Conservation (phyloP, 2,888 invertebrate genomes). For the Ormyrus pomaceus region DNA sequence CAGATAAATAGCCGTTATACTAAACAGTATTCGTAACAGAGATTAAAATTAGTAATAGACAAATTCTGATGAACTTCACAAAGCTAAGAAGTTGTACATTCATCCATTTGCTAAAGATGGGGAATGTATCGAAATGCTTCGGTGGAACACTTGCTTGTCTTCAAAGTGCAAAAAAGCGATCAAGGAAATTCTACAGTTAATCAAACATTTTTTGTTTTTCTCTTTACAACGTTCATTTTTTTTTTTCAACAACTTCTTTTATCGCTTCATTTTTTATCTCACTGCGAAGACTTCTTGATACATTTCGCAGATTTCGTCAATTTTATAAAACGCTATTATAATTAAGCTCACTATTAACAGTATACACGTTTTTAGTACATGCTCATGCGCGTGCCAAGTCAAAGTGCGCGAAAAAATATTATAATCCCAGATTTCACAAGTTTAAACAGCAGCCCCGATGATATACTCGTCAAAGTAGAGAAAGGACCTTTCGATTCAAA, state of each 20-base stretch:
- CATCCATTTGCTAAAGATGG: conserved; percentile 58
- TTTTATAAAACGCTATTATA: conserved; percentile 66
- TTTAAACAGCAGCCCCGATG: neutral
- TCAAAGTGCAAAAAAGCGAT: conserved; percentile 59
- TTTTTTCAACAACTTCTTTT: conserved; percentile 25
- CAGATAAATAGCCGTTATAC: conserved; percentile 49
- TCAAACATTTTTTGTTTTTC: neutral
- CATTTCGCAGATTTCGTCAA: conserved; percentile 58
- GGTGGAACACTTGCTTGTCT: conserved; percentile 66
- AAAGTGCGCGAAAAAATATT: conserved; percentile 66
- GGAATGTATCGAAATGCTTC: conserved; percentile 68
- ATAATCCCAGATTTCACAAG: conserved; percentile 29
- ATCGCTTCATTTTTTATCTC: conserved; percentile 42
- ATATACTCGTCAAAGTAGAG: neutral
- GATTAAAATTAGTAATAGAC: conserved; percentile 55
- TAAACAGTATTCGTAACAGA: conserved; percentile 46
- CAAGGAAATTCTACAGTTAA: conserved; percentile 37
- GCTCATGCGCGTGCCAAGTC: conserved; percentile 68
- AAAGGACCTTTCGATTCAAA: conserved; percentile 23
- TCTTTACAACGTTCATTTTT: neutral
- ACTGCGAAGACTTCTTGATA: conserved; percentile 58
- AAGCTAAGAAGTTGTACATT: conserved; percentile 58
- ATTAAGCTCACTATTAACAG: conserved; percentile 76
- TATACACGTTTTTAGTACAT: conserved; percentile 69
- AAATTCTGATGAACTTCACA: conserved; percentile 59